phyloP scores from a whole-genome alignment of 2,888 invertebrate species.

The Megaustenia siamemsis region DNA sequence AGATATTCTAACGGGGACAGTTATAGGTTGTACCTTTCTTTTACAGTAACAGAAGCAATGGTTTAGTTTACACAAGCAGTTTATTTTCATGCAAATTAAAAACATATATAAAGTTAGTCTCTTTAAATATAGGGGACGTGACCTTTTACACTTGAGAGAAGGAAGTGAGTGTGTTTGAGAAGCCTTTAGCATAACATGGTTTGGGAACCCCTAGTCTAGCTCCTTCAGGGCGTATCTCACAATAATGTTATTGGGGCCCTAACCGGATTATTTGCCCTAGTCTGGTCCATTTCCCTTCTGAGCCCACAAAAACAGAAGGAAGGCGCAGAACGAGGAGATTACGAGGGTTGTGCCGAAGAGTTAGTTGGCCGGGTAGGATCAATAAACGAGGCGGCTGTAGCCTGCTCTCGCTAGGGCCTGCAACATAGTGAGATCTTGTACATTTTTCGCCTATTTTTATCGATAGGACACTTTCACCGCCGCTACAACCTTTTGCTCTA shows the following conservation, averaged over 20 bases:
- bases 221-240: not conserved
- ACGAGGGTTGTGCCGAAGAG: constrained; percentile 10
- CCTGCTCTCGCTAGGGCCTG: not conserved
- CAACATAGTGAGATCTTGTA: not conserved
- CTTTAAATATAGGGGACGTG: too few species aligned
- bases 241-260: not conserved
- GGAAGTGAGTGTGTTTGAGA: too few species aligned
- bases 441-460: not conserved
- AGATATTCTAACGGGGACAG: too few species aligned
- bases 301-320: not conserved
- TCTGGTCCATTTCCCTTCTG: not conserved
- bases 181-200: too few species aligned
- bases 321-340: constrained; percentile 31
- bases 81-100: too few species aligned
- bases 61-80: too few species aligned
- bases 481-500: not conserved
- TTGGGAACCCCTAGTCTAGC: too few species aligned
- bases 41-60: too few species aligned
- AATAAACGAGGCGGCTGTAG: constrained; percentile 29
- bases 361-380: constrained; percentile 27
- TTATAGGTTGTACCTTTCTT: too few species aligned
- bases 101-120: too few species aligned
- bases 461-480: constrained; percentile 6
- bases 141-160: too few species aligned
- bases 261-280: not conserved